Evolutionary conservation across 2,113 vertebrate genomes (phyloP).

Genomic region (Mesocricetus auratus): DNA sequence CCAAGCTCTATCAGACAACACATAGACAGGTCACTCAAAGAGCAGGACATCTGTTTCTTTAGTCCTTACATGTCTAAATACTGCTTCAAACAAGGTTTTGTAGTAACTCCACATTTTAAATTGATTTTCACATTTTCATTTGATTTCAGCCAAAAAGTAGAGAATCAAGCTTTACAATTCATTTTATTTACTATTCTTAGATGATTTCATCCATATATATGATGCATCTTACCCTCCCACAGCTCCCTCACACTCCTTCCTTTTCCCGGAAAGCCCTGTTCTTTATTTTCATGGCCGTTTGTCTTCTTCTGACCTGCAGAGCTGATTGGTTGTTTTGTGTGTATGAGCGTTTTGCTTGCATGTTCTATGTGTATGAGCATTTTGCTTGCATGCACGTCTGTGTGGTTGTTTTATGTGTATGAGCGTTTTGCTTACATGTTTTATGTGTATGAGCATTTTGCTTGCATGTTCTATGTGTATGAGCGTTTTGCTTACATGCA

Average conservation of each 20-base stretch:
- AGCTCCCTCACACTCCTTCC: not conserved
- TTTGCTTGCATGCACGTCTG: not conserved
- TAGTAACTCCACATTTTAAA: conserved; percentile 1
- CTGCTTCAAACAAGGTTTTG: conserved; percentile 26
- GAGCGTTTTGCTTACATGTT: not conserved
- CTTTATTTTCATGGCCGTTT: not conserved
- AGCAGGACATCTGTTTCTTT: not conserved
- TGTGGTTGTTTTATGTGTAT: not conserved
- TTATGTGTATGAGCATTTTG: not conserved
- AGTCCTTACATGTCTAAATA: conserved; percentile 30
- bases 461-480: no score
- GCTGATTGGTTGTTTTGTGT: not conserved
- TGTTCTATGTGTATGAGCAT: no score
- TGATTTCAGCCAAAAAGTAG: not conserved
- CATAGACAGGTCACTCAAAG: not conserved
- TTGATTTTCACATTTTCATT: not conserved
- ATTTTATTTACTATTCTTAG: no score
- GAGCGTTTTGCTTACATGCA: not conserved
- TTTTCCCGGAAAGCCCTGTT: not conserved
- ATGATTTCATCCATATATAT: not conserved
- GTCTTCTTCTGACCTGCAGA: not conserved
- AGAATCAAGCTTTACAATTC: not conserved
- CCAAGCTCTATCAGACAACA: not conserved
- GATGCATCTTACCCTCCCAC: not conserved
- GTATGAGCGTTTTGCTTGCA: not conserved